phyloP scores from a whole-genome alignment of 2,113 vertebrate species.

The Microcebus tavaratra region DNA sequence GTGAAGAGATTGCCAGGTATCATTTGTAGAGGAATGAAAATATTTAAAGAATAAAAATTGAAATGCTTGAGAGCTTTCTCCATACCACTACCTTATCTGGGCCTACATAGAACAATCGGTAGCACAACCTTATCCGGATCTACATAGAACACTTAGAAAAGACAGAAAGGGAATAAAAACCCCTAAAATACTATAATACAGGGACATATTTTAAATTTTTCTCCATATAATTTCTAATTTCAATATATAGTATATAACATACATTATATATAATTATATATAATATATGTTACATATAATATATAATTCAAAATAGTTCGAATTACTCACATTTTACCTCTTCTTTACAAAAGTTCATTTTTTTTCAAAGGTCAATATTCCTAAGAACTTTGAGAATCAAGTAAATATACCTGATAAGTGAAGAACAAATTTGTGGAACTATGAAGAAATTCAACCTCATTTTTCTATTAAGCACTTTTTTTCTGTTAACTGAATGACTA shows the following conservation, averaged over 20 bases:
- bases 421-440: neutral
- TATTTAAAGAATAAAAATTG: constrained; percentile 15
- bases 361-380: neutral
- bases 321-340: neutral
- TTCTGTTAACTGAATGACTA: neutral
- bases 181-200: neutral
- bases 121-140: neutral
- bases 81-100: too few species aligned
- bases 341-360: neutral
- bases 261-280: too few species aligned
- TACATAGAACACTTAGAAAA: neutral
- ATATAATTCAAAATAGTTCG: neutral
- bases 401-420: neutral
- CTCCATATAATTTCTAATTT: neutral
- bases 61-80: neutral
- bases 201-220: constrained; percentile 5
- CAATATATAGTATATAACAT: neutral
- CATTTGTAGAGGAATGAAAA: constrained; percentile 26
- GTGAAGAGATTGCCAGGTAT: neutral
- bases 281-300: too few species aligned
- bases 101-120: neutral
- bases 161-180: neutral
- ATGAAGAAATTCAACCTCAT: neutral
- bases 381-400: constrained; percentile 13
- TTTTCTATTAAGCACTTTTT: neutral